Percentiles rank a stretch among this genome's conserved stretches.
Evolutionary conservation across 1,140 invertebrate species (phyloP).

Genomic region (Leptonema lineaticorne): DNA sequence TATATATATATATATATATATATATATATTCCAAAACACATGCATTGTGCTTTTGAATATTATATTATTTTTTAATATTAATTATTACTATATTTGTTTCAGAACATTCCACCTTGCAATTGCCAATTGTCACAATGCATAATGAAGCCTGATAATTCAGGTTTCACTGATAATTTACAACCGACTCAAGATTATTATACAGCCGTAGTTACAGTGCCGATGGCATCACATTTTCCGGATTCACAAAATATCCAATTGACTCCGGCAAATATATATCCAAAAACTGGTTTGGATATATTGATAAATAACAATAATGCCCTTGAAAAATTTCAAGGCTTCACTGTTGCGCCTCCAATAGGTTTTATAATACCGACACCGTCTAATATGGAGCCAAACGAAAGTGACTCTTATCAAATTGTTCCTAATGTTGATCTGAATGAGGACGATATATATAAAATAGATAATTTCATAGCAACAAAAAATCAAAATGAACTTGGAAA

Average conservation of each 20-base stretch:
- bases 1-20: too few relatives aligned
- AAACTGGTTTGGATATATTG: slow-evolving; percentile 36
- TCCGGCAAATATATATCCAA: slow-evolving; percentile 29
- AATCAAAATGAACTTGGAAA: neutral
- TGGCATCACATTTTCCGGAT: slow-evolving; percentile 23
- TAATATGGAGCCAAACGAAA: slow-evolving; percentile 1
- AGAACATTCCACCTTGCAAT: slow-evolving; percentile 29
- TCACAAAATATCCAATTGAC: slow-evolving; percentile 8
- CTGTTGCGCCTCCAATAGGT: slow-evolving; percentile 34
- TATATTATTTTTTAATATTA: too few relatives aligned
- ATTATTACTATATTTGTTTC: slow-evolving; percentile 29
- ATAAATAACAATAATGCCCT: slow-evolving; percentile 40
- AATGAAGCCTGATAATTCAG: slow-evolving; percentile 10
- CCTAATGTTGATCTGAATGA: slow-evolving; percentile 27
- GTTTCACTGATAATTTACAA: slow-evolving; percentile 1
- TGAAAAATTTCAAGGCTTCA: slow-evolving; percentile 29
- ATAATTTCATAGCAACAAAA: neutral
- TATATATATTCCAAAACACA: too few relatives aligned
- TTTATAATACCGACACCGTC: slow-evolving; percentile 32
- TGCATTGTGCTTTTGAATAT: too few relatives aligned
- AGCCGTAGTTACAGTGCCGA: slow-evolving; percentile 35
- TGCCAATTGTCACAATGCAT: slow-evolving; percentile 31
- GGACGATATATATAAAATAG: neutral
- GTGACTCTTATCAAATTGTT: slow-evolving; percentile 31
- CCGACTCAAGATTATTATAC: slow-evolving; percentile 33